These are phyloP conservation scores for Drosophila serrata DNA, from an alignment of 1,140 invertebrate genomes.

Conservation along the genomic window DNA sequence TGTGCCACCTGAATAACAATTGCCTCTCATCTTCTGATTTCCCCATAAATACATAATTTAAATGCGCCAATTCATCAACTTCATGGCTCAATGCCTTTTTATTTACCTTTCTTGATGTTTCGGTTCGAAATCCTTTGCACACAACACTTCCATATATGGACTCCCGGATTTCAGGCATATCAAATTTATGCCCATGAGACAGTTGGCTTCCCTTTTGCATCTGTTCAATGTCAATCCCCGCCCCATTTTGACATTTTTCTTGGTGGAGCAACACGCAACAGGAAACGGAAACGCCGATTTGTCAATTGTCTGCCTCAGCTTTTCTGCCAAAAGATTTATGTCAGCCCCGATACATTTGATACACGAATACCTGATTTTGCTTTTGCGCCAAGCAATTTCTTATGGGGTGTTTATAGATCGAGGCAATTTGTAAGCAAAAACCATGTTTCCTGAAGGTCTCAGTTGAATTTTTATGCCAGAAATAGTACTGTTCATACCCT, in stretches of 20 bases:
- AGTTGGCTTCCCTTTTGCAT: slow-evolving; percentile 1
- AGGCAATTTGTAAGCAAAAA: slow-evolving; percentile 20
- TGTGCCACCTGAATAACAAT: slow-evolving; percentile 47
- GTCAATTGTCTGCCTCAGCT: slow-evolving; percentile 47
- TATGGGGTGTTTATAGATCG: slow-evolving; percentile 16
- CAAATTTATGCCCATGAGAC: slow-evolving; percentile 46
- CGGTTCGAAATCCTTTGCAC: slow-evolving; percentile 28
- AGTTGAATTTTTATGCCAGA: not conserved
- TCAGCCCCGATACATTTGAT: slow-evolving; percentile 36
- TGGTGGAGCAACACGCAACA: slow-evolving; percentile 26
- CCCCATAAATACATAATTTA: slow-evolving; percentile 55
- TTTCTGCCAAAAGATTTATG: slow-evolving; percentile 44
- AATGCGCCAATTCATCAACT: slow-evolving; percentile 58
- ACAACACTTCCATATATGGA: slow-evolving; percentile 3
- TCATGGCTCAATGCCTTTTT: slow-evolving; percentile 59
- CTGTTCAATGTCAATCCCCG: slow-evolving; percentile 32
- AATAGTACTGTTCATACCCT: not conserved
- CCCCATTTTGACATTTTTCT: slow-evolving; percentile 21
- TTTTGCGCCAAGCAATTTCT: slow-evolving; percentile 17
- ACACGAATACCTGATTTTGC: slow-evolving; percentile 40
- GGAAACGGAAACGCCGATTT: slow-evolving; percentile 58
- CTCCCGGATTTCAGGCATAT: slow-evolving; percentile 11
- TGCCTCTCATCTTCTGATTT: slow-evolving; percentile 1
- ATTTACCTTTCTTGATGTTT: slow-evolving; percentile 48
- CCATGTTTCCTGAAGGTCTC: not conserved